Evolutionary conservation across 2,113 vertebrate species (phyloP).

Genomic region (Limanda limanda): DNA sequence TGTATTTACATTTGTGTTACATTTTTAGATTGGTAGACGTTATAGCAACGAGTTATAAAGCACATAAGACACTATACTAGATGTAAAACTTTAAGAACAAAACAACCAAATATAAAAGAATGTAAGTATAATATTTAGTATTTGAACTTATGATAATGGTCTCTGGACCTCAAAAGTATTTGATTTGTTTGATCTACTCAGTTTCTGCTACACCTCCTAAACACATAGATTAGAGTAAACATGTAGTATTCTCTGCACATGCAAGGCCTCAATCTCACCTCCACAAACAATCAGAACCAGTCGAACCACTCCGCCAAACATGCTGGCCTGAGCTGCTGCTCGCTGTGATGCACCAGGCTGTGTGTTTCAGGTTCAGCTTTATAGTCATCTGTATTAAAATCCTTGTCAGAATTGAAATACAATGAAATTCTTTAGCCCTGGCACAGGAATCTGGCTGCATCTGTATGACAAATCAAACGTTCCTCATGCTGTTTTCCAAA

Average conservation of each 20-base stretch:
- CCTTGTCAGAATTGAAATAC: conserved; percentile 45
- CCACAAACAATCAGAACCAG: conserved; percentile 33
- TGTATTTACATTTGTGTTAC: neutral
- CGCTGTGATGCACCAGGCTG: neutral
- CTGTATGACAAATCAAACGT: conserved; percentile 70
- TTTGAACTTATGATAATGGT: neutral
- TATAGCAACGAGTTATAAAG: too few relatives aligned
- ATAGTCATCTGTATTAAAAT: conserved; percentile 31
- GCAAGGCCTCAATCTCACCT: conserved; percentile 5
- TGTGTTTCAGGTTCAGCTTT: conserved; percentile 9
- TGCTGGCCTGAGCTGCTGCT: conserved; percentile 31
- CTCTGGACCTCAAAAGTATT: too few relatives aligned
- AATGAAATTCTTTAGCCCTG: conserved; percentile 55
- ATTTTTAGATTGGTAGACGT: neutral
- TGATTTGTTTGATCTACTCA: too few relatives aligned
- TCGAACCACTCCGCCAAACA: conserved; percentile 26
- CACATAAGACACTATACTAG: too few relatives aligned
- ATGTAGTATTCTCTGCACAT: neutral
- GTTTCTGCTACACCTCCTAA: too few relatives aligned
- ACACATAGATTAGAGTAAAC: neutral
- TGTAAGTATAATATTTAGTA: neutral
- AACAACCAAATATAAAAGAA: neutral
- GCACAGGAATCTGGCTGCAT: conserved; percentile 54
- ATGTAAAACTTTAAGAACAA: neutral
- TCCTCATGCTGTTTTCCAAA: conserved; percentile 69